Evolutionary conservation across 2,888 invertebrate species (phyloP).

Genomic region (Netelia virgata): DNA sequence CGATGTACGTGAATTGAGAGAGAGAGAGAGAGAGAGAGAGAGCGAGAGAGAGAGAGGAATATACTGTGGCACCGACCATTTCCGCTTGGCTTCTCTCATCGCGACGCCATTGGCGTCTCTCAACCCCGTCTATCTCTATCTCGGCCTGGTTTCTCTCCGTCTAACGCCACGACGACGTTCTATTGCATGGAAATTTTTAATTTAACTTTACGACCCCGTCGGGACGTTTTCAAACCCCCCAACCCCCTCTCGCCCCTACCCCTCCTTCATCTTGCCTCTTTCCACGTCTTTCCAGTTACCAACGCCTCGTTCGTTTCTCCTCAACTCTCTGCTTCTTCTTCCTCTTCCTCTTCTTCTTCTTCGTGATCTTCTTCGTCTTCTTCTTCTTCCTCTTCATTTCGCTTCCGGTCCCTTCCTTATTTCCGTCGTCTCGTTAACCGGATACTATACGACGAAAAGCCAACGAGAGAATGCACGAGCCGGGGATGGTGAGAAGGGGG

Average conservation of each 20-base stretch:
- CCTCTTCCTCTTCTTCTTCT: neutral
- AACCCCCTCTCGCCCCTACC: slow-evolving; percentile 10
- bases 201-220: slow-evolving; percentile 77
- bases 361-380: slow-evolving; percentile 6
- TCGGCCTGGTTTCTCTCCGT: slow-evolving; percentile 38
- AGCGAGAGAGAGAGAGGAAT: neutral
- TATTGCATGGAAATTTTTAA: slow-evolving; percentile 76
- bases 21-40: neutral
- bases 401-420: slow-evolving; percentile 53
- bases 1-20: neutral
- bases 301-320: neutral
- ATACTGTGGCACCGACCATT: slow-evolving; percentile 60
- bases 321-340: neutral
- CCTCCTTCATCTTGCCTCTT: slow-evolving; percentile 18
- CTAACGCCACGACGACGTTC: slow-evolving; percentile 52
- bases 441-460: slow-evolving; percentile 12
- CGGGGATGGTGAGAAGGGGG: neutral
- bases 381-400: slow-evolving; percentile 10
- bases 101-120: slow-evolving; percentile 25
- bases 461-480: slow-evolving; percentile 38
- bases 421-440: slow-evolving; percentile 66
- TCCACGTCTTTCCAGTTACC: slow-evolving; percentile 4
- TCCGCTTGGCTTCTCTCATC: slow-evolving; percentile 50
- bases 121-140: slow-evolving; percentile 39
- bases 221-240: slow-evolving; percentile 63